Base-by-base conservation (phyloP, 1,140 invertebrate species). In the Orussus abietinus region DNA sequence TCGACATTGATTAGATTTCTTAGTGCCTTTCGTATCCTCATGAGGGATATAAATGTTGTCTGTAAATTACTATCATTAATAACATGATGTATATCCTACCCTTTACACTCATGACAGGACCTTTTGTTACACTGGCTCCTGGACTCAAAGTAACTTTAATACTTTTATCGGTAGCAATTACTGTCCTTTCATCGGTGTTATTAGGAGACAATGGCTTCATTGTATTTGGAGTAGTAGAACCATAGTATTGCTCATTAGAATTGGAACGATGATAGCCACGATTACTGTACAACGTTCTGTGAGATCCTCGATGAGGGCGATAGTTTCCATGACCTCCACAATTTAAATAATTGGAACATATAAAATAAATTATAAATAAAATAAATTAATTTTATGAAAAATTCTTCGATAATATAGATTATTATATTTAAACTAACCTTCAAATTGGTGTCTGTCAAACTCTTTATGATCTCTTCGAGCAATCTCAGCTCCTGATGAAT, bases 41-140 rank as follows among this genome's bases (percentile, higher is more conserved):
- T n/a, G n/a, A n/a, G n/a, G n/a, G n/a, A n/a, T n/a, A n/a, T n/a
- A n/a, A n/a, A n/a, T n/a, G n/a, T n/a, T n/a, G n/a, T n/a, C n/a
- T n/a, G n/a, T n/a, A n/a, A n/a, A n/a, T n/a, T n/a, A n/a, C n/a
- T n/a, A n/a, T n/a, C n/a, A 50, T 3, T 17, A 42, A 37, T 17
- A 28, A 28, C 5, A 35, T 41, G 17, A 42, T 32, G 22, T 25
- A 25, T n/a, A n/a, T 13, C 21, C 26, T 53, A 69, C 66, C 66
- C 67, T 66, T 72, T 7, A 69, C 66, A 37, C 69, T 70, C 58
- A 65, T 69, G 0, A 72, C 49, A 17, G 60, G 47, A 4, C 57
- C 58, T 41, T 65, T 65, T 10, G 45, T 15, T 19, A 28, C 5
- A 19, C 50, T 62, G 4, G 35, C 13, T 31, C 43, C 47, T 18